These are phyloP conservation scores for Cydia pomonella DNA, from an alignment of 1,140 invertebrate species.

Conservation along the genomic window DNA sequence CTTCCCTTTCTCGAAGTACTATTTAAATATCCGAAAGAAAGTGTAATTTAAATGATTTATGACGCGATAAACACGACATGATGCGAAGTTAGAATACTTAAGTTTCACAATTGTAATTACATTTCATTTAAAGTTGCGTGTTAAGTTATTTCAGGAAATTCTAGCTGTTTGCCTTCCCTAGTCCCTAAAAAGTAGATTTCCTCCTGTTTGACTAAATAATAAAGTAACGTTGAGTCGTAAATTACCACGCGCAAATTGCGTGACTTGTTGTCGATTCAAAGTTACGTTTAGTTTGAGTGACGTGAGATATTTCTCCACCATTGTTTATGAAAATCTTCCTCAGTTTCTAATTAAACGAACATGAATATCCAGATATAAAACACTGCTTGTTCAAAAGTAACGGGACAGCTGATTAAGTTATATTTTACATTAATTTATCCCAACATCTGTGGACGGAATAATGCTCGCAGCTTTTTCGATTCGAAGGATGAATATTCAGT, in stretches of 20 bases:
- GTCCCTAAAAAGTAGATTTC: background rate
- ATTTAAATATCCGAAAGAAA: background rate
- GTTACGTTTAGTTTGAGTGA: constrained; percentile 8
- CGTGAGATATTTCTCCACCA: background rate
- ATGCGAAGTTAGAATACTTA: background rate
- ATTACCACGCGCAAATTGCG: background rate
- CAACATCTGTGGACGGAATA: constrained; percentile 5
- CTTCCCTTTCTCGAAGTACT: background rate
- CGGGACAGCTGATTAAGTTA: background rate
- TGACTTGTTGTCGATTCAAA: background rate
- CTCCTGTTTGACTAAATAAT: background rate
- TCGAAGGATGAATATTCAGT: constrained; percentile 1
- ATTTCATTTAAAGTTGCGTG: background rate
- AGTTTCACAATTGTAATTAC: background rate
- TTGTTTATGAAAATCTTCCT: constrained; percentile 15
- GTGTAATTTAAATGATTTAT: background rate
- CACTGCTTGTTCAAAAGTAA: background rate
- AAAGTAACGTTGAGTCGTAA: background rate
- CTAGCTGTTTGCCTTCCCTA: background rate
- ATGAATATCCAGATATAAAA: constrained; percentile 10
- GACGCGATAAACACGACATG: background rate
- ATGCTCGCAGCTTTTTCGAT: background rate
- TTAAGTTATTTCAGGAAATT: background rate
- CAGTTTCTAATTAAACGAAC: constrained; percentile 4
- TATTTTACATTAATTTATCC: background rate